phyloP scores from a whole-genome alignment of 2,888 invertebrate genomes.

The Rhyacophila evoluta region DNA sequence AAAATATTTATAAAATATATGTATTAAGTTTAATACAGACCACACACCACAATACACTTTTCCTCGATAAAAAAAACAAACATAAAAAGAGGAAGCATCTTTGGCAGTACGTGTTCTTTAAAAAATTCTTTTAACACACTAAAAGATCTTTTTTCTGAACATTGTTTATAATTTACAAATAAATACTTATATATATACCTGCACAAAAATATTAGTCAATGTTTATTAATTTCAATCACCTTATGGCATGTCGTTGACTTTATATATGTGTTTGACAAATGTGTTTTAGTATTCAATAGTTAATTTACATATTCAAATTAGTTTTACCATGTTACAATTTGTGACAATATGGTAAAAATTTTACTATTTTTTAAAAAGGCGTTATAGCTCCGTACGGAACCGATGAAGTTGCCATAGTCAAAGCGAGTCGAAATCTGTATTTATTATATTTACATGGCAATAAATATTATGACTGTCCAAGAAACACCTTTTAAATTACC shows the following conservation, averaged over 20 bases:
- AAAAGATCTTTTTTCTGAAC: conserved; percentile 15
- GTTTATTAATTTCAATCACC: conserved; percentile 31
- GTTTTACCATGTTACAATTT: neutral
- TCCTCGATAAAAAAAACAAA: neutral
- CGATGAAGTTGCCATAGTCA: too few relatives aligned
- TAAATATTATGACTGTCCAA: too few relatives aligned
- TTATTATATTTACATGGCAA: too few relatives aligned
- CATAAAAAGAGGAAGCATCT: conserved; percentile 1
- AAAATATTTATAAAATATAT: neutral
- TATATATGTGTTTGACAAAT: conserved; percentile 13
- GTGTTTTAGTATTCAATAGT: neutral
- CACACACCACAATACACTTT: neutral
- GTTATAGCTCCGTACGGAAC: too few relatives aligned
- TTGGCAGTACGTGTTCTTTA: neutral
- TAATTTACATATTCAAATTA: neutral
- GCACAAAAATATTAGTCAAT: conserved; percentile 20
- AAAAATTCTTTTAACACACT: neutral
- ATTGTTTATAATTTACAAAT: neutral
- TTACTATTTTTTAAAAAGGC: too few relatives aligned
- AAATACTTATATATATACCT: conserved; percentile 15
- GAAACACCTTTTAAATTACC: too few relatives aligned
- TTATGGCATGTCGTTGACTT: conserved; percentile 32
- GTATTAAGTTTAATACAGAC: conserved; percentile 22
- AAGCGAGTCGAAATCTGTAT: too few relatives aligned
- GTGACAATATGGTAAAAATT: too few relatives aligned